Base-by-base conservation (phyloP, 2,888 invertebrate genomes). In the Drosophila phalerata region DNA sequence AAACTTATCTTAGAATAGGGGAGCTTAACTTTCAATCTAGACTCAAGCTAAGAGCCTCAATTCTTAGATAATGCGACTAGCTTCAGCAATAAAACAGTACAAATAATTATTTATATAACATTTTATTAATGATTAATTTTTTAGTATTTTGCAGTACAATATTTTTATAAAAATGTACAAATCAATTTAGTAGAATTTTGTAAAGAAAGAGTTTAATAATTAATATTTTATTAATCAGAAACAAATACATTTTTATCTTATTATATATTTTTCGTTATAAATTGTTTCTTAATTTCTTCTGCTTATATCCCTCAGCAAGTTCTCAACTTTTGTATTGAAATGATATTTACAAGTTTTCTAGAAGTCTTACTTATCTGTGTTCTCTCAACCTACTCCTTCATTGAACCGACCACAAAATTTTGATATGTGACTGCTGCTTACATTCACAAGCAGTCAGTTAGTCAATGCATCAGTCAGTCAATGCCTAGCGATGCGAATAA, bases 1-100 rank as follows among this genome's bases (percentile, higher is more conserved):
- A 22, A 60, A 51, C 64, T 84, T 84, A 49, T 73, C 81, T 88
- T 84, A 84, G 83, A 84, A 85, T 82, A 88, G 81, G 70, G 81
- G 83, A 85, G 71, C 88, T 85, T 88, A 70, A 78, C 88, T 83
- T 80, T 51, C 2, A 5, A 5, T 1, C 9, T n/a, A 3, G 3
- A 42, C 10, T 38, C 17, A 77, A 88, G 83, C 63, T 84, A 88
- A 88, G 88, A 80, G 52, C 83, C 78, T 67, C 66, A 51, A 67
- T 85, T 88, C 88, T 84, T 66, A 67, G 83, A 73, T 70, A 82
- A 88, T 61, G 53, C 56, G 83, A 69, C 79, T 49, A 45, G n/a
- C 22, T 30, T 32, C 64, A 52, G 2, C 63, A 28, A 13, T 15
- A 17, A 49, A 15, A 5, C 4, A 25, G 5, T 3, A 37, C 43